Base-by-base conservation (phyloP, 2,888 invertebrate species). In the Pristionchus exspectatus region DNA sequence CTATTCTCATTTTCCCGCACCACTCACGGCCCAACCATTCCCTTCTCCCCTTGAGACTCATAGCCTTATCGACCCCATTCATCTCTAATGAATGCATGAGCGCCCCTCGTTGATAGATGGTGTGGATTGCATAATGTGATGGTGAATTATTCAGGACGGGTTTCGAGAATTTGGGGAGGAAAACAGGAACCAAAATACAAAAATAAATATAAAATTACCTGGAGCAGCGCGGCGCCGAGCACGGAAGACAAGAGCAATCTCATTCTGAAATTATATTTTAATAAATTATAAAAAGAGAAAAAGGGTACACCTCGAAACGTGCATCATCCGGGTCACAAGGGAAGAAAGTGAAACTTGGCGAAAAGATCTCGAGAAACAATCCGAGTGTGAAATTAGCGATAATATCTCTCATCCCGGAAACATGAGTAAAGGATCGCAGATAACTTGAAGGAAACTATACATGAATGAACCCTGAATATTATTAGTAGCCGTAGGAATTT, bases 171-270 rank as follows among this genome's bases (percentile, higher is more conserved):
- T 30, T 14, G 12, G 24, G 27, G 24, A 14, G 24, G 27, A 27
- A 69, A n/a, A 12, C 5, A 69, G 24, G 14, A 59, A 12, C 5
- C 18, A 59, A 5, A 59, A 21, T 59, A 59, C 9, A 59, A 2
- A 21, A 21, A 59, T 59, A 59, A 59, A 21, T 5, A 3, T 21
- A 4, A 59, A 59, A 59, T 59, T 18, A 77, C 77, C 77, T 77
- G 77, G 10, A 77, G n/a, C 7, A 77, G 77, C 0, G 30, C n/a
- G 3, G 24, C 44, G n/a, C 77, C 24, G n/a, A 77, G 44, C 2
- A 77, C 77, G 4, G 77, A 77, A 30, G 77, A 44, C 77, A 44
- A 21, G 24, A 77, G 44, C 38, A 77, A 44, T 77, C 44, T 77
- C 77, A 77, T 77, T 44, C 77, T 77, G 77, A n/a, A 77, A 77